Evolutionary conservation across 2,113 vertebrate genomes (phyloP).

Genomic region (Apteryx owenii): DNA sequence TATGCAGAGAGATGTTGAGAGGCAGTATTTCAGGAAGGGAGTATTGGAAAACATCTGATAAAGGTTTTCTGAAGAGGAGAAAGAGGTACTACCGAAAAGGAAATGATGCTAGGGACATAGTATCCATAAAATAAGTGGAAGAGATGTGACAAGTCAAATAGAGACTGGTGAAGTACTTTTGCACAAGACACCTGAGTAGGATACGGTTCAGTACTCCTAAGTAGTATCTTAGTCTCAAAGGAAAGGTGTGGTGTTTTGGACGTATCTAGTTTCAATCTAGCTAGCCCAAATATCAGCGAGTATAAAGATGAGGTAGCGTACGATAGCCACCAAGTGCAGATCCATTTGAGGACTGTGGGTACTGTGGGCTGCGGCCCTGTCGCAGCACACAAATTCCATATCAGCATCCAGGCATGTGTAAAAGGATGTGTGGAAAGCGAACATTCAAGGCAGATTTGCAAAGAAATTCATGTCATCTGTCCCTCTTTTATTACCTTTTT

Average conservation of each 20-base stretch:
- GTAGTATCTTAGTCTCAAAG: not conserved
- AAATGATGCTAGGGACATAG: not conserved
- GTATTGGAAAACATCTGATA: not conserved
- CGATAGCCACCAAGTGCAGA: not conserved
- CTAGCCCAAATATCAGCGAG: not conserved
- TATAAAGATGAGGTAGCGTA: not conserved
- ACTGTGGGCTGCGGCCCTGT: not conserved
- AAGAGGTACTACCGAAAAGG: not conserved
- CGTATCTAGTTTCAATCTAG: not conserved
- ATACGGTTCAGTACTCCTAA: not conserved
- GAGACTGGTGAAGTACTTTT: not conserved
- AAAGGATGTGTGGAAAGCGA: not conserved
- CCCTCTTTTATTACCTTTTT: not conserved
- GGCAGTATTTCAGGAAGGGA: not conserved
- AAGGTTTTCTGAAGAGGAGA: not conserved
- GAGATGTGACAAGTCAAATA: not conserved
- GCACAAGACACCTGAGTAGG: not conserved
- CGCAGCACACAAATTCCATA: not conserved
- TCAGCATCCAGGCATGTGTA: not conserved
- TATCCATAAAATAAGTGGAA: not conserved
- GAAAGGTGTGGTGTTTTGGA: not conserved
- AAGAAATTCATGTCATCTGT: not conserved
- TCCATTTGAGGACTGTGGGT: not conserved
- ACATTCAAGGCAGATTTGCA: not conserved
- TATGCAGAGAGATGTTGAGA: not conserved